A percentile compares a stretch with the other conserved stretches of the same genome.
Evolutionary conservation across 2,113 vertebrate species (phyloP).

Genomic region (Raja brachyura): DNA sequence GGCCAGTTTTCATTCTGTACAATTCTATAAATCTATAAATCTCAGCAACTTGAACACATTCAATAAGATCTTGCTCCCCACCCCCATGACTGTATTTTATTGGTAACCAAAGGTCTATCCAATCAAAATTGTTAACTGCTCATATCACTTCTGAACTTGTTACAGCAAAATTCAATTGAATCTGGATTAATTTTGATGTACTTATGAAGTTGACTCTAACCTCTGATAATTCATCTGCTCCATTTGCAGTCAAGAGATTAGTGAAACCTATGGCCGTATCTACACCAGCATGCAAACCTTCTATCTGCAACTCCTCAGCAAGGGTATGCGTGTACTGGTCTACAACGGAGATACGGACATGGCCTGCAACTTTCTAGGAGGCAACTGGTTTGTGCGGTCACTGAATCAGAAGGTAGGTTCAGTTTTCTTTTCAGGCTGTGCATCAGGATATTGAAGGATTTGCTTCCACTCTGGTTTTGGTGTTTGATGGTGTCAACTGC

Average conservation of each 20-base stretch:
- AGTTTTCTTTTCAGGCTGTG: too few species aligned
- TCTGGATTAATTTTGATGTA: not conserved
- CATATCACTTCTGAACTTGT: not conserved
- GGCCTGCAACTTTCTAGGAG: constrained; percentile 68
- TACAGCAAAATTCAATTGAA: not conserved
- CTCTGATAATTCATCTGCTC: constrained; percentile 1
- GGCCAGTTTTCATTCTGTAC: too few species aligned
- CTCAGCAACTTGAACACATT: not conserved
- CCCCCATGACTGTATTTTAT: too few species aligned
- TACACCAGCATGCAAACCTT: constrained; percentile 53
- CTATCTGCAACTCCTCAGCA: constrained; percentile 58
- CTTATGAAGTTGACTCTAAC: not conserved
- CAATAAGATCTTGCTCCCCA: not conserved
- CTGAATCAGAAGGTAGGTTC: constrained; percentile 52
- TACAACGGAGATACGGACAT: constrained; percentile 69
- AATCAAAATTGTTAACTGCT: not conserved
- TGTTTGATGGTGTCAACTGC: too few species aligned
- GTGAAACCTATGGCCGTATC: constrained; percentile 43
- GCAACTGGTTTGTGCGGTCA: constrained; percentile 64
- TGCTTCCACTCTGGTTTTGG: too few species aligned
- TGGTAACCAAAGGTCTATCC: not conserved
- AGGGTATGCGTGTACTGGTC: constrained; percentile 55
- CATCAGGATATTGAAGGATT: too few species aligned
- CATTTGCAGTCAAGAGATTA: constrained; percentile 51
- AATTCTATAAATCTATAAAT: too few species aligned